A percentile compares a stretch with the other conserved stretches of the same genome.
phyloP scores from a whole-genome alignment of 2,797 vertebrate genomes.

The Delichon dasypus region DNA sequence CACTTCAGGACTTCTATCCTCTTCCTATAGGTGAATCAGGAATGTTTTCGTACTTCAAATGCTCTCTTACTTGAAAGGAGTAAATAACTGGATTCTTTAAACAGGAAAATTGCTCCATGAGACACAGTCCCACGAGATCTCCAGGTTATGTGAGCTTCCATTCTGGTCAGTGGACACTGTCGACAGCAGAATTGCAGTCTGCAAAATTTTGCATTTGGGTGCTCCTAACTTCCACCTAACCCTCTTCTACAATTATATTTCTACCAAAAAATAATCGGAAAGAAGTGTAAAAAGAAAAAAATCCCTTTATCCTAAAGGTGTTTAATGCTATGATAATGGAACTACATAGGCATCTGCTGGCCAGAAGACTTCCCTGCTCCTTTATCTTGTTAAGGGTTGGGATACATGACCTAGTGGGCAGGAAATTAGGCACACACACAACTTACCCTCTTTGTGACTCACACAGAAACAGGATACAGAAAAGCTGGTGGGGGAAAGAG shows the following conservation, averaged over 20 bases:
- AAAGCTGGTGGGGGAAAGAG: background rate
- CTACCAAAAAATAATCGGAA: background rate
- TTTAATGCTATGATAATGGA: background rate
- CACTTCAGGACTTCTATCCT: background rate
- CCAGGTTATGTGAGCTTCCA: background rate
- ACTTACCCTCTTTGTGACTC: background rate
- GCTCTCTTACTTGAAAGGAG: background rate
- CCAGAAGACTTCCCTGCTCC: background rate
- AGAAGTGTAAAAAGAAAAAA: background rate
- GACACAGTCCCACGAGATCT: background rate
- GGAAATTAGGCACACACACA: constrained; percentile 4
- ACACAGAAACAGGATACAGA: background rate
- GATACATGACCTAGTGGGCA: background rate
- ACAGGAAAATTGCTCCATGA: background rate
- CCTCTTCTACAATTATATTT: background rate
- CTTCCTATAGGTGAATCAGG: background rate
- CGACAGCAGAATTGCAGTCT: background rate
- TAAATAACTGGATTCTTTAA: background rate
- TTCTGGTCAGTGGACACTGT: background rate
- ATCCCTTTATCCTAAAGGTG: background rate
- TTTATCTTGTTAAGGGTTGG: background rate
- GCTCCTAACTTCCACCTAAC: background rate
- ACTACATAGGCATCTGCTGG: background rate
- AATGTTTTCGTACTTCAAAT: background rate
- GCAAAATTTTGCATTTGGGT: background rate